Conservation (phyloP, 2,888 invertebrate genomes). For the Omphaloscelis lunosa region DNA sequence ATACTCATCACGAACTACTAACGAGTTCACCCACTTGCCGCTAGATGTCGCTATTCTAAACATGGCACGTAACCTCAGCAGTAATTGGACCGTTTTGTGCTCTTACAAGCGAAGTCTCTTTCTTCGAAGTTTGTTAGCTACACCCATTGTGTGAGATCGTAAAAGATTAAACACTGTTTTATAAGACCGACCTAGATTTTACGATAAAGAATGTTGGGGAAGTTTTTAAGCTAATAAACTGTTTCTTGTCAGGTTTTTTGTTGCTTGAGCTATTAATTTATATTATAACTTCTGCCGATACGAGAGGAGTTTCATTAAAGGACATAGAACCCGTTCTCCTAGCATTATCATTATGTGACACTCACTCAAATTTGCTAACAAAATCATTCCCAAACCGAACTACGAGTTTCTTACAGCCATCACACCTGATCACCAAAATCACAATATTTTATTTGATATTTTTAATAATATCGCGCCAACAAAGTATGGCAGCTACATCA, state of each 20-base stretch:
- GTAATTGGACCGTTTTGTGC: constrained; percentile 61
- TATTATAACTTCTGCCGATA: neutral
- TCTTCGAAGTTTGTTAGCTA: constrained; percentile 57
- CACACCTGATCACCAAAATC: constrained; percentile 5
- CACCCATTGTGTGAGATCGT: constrained; percentile 53
- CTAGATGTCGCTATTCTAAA: constrained; percentile 55
- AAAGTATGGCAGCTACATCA: constrained; percentile 48
- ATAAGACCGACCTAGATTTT: constrained; percentile 58
- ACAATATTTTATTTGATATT: constrained; percentile 39
- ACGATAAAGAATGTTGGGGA: constrained; percentile 27
- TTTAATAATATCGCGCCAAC: constrained; percentile 46
- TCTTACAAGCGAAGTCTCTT: constrained; percentile 38
- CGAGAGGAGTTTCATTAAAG: neutral
- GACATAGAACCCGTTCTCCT: neutral
- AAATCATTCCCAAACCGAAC: neutral
- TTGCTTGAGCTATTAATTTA: neutral
- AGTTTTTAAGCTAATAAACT: constrained; percentile 30
- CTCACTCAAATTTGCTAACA: neutral
- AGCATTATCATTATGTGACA: too few species aligned
- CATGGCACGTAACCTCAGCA: constrained; percentile 46
- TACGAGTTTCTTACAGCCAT: neutral
- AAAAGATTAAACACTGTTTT: constrained; percentile 59
- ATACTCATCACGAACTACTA: constrained; percentile 28
- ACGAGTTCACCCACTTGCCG: constrained; percentile 29
- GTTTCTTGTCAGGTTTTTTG: constrained; percentile 2